phyloP scores from a whole-genome alignment of 2,113 vertebrate genomes.

The Alethe diademata region DNA sequence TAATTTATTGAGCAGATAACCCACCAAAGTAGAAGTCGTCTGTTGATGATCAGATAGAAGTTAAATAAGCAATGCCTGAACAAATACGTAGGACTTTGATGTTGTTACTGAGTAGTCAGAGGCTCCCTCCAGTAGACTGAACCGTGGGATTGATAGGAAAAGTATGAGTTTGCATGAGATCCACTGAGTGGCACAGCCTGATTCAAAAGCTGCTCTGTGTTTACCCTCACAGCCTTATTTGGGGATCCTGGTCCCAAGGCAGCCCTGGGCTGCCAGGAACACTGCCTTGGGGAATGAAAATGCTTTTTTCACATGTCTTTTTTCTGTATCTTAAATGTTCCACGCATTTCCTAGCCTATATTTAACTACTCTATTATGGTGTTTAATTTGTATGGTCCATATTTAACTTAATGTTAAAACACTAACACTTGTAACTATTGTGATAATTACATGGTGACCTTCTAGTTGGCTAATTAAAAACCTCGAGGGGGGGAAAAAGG shows the following conservation, averaged over 20 bases:
- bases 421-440: not conserved
- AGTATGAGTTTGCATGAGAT: not conserved
- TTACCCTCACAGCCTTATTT: slow-evolving; percentile 14
- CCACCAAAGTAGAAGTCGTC: fast-evolving
- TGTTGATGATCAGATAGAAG: not conserved
- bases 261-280: not conserved
- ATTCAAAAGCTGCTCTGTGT: not conserved
- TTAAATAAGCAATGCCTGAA: not conserved
- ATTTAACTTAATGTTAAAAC: slow-evolving; percentile 5
- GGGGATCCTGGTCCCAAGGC: not conserved
- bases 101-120: not conserved
- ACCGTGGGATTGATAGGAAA: not conserved
- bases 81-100: not conserved
- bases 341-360: not conserved
- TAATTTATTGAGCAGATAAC: not conserved
- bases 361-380: slow-evolving; percentile 18
- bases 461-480: not conserved
- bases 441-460: not conserved
- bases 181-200: not conserved
- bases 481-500: not conserved
- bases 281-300: slow-evolving; percentile 34
- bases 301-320: slow-evolving; percentile 1
- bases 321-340: slow-evolving; percentile 25
- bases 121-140: not conserved
- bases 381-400: not conserved